Percentiles rank a stretch among this genome's conserved stretches.
Conservation (phyloP, 2,888 invertebrate species). For the Acanthosepion esculentum region DNA sequence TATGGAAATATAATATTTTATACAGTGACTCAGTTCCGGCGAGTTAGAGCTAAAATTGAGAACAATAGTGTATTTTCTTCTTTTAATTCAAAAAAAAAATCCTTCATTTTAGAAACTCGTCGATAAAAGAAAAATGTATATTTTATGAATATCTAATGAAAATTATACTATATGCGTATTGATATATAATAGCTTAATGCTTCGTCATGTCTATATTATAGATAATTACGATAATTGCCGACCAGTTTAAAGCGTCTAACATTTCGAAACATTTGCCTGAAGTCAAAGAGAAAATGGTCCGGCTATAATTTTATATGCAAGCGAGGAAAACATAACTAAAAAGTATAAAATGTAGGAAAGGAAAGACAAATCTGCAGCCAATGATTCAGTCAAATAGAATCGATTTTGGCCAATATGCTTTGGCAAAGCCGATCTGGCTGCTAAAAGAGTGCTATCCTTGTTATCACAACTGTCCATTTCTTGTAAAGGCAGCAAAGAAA, state of each 20-base stretch:
- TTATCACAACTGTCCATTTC: neutral
- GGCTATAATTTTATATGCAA: neutral
- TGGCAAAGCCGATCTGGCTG: neutral
- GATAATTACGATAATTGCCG: neutral
- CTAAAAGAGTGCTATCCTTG: neutral
- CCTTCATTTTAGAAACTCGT: too few species aligned
- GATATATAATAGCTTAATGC: neutral
- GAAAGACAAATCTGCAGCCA: neutral
- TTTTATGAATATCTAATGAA: too few species aligned
- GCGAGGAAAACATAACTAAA: neutral
- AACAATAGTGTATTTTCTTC: too few species aligned
- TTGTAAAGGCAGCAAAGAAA: neutral
- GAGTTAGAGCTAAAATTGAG: too few species aligned
- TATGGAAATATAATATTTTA: too few species aligned
- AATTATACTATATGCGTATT: neutral
- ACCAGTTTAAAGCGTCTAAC: neutral
- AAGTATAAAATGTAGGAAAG: neutral
- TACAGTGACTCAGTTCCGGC: too few species aligned
- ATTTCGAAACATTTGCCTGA: neutral
- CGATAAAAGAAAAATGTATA: too few species aligned
- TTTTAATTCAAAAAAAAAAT: too few species aligned
- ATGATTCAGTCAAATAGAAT: slow-evolving; percentile 17
- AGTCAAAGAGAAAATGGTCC: neutral
- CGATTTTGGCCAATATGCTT: neutral
- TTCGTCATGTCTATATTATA: neutral